Evolutionary conservation across 2,113 vertebrate species (phyloP).

Genomic region (Ondatra zibethicus): DNA sequence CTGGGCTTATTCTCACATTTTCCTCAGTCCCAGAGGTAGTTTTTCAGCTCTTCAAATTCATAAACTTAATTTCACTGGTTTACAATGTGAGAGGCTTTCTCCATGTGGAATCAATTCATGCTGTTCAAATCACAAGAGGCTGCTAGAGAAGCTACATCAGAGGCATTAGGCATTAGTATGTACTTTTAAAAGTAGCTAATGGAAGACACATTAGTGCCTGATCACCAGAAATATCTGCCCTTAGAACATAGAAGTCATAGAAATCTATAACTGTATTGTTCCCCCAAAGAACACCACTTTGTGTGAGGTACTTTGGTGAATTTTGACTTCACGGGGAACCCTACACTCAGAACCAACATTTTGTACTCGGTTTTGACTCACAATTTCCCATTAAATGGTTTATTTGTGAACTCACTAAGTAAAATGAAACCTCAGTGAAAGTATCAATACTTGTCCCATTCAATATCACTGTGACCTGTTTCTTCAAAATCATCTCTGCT

Average conservation of each 20-base stretch:
- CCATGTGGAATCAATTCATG: constrained; percentile 36
- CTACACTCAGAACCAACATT: neutral
- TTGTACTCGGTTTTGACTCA: neutral
- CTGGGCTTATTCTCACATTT: constrained; percentile 67
- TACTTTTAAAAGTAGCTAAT: constrained; percentile 35
- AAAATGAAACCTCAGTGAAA: neutral
- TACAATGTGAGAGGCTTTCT: constrained; percentile 44
- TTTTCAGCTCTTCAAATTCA: constrained; percentile 67
- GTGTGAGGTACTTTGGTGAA: neutral
- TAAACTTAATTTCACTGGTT: constrained; percentile 74
- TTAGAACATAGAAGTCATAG: neutral
- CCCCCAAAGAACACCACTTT: neutral
- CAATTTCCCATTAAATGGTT: neutral
- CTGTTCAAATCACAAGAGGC: constrained; percentile 43
- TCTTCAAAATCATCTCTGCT: neutral
- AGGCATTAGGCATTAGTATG: constrained; percentile 56
- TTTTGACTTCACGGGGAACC: neutral
- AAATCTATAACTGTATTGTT: neutral
- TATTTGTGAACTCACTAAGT: neutral
- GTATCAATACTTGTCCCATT: neutral
- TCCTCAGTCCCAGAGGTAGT: constrained; percentile 23
- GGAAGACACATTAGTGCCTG: constrained; percentile 12
- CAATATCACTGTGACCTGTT: neutral
- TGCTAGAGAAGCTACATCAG: neutral
- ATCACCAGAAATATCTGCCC: constrained; percentile 12